These are phyloP conservation scores for Halocynthia aurantium DNA, from an alignment of 23 tunicate species.

Conservation along the genomic window DNA sequence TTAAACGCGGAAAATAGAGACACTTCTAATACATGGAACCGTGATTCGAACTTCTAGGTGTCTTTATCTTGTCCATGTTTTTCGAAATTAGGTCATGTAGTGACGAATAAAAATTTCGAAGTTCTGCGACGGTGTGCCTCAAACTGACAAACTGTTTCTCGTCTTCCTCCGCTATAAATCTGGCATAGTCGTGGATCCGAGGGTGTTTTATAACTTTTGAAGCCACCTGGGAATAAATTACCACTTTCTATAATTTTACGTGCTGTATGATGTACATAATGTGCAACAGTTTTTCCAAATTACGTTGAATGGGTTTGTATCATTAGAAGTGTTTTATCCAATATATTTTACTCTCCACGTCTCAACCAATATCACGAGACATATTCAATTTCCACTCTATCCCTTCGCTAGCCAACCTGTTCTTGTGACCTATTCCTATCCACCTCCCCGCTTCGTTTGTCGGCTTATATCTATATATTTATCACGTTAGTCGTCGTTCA, in stretches of 20 bases:
- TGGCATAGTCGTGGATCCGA: constrained; percentile 42
- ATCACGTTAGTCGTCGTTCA: too few relatives aligned
- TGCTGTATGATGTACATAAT: too few relatives aligned
- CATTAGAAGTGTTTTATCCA: too few relatives aligned
- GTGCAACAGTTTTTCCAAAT: not conserved
- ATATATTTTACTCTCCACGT: too few relatives aligned
- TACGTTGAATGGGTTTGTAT: too few relatives aligned
- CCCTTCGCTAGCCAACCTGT: too few relatives aligned
- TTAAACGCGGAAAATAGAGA: not conserved
- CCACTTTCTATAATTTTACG: not conserved
- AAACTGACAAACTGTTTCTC: constrained; percentile 65
- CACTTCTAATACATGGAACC: constrained; percentile 28
- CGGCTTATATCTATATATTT: too few relatives aligned
- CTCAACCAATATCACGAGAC: too few relatives aligned
- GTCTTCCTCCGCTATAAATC: constrained; percentile 67
- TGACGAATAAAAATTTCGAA: constrained; percentile 68
- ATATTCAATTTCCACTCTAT: too few relatives aligned
- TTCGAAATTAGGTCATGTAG: constrained; percentile 62
- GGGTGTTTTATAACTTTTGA: constrained; percentile 58
- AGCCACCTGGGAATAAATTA: constrained; percentile 27
- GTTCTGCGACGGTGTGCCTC: constrained; percentile 51
- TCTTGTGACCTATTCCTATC: too few relatives aligned
- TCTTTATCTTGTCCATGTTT: constrained; percentile 69
- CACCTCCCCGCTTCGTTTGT: too few relatives aligned
- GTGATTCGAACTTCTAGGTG: constrained; percentile 25